Evolutionary conservation across 2,113 vertebrate species (phyloP).

Genomic region (Pteropus alecto): DNA sequence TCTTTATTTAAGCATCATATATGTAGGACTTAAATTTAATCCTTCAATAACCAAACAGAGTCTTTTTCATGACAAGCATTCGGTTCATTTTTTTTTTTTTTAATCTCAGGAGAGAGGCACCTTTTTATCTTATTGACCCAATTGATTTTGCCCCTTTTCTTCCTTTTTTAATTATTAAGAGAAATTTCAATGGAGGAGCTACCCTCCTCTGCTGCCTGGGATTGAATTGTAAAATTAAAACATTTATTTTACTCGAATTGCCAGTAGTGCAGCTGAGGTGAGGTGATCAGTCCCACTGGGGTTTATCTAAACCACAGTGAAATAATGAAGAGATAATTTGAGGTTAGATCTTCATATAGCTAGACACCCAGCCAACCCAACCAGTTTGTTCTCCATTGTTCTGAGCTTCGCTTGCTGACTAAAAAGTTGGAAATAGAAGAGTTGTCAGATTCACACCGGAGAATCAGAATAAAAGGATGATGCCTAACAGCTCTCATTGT

Average conservation of each 20-base stretch:
- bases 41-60: neutral
- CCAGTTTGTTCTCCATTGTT: neutral
- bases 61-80: neutral
- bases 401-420: neutral
- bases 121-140: neutral
- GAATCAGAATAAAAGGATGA: neutral
- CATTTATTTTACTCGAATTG: neutral
- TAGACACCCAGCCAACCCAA: neutral
- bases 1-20: neutral
- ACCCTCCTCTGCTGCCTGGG: neutral
- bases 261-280: neutral
- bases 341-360: neutral
- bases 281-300: neutral
- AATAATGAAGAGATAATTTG: neutral
- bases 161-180: neutral
- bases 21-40: neutral
- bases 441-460: neutral
- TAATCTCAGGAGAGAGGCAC: neutral
- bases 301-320: neutral
- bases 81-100: neutral
- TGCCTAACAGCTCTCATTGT: neutral
- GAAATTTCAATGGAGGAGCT: neutral
- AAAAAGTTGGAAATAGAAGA: neutral
- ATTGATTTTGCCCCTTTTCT: neutral
- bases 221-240: slow-evolving; percentile 22